Base-by-base conservation (phyloP, 2,888 invertebrate species). In the Dynastes grantii region DNA sequence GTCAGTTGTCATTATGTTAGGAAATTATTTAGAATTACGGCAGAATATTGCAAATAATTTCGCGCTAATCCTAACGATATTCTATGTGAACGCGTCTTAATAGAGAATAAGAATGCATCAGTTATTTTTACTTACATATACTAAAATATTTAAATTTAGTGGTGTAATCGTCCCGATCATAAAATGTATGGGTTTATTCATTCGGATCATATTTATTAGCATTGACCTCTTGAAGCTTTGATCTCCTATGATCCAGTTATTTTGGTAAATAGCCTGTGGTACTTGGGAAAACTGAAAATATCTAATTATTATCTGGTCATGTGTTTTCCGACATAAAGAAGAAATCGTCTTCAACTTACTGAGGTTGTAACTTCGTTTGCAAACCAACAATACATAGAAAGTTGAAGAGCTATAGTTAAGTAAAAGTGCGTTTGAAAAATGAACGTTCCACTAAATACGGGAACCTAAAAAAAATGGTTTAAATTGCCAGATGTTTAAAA, bases 331-430 rank as follows among this genome's bases (percentile, higher is more conserved):
- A 4, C 2, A 13, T 2, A 53, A 53, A 53, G 4, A 11, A 16
- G 4, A n/a, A 16, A 53, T 13, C 2, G 4, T 32, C 32, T 53
- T 55, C 22, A 55, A n/a, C 70, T 32, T 70, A 70, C 70, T n/a
- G 70, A 70, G 32, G 53, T 13, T 1, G 53, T 70, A 29, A 70
- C 49, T 68, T 70, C 70, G 13, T 70, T 70, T 27, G 53, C 70
- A 53, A 70, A 70, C 70, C 70, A 70, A 29, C 70, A 70, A 27
- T 70, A 70, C 53, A 70, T 49, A 13, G 70, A 70, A n/a, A 70
- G 51, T n/a, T 70, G 70, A 0, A 53, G 51, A 29, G 53, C 70
- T 27, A 70, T 53, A 13, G 70, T 70, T 29, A 70, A 29, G n/a
- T 70, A 70, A 29, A 53, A 70, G 27, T 70, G 49, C 5, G 53